A percentile compares a stretch with the other conserved stretches of the same genome.
phyloP scores from a whole-genome alignment of 2,113 vertebrate species.

The Crotalus tigris region DNA sequence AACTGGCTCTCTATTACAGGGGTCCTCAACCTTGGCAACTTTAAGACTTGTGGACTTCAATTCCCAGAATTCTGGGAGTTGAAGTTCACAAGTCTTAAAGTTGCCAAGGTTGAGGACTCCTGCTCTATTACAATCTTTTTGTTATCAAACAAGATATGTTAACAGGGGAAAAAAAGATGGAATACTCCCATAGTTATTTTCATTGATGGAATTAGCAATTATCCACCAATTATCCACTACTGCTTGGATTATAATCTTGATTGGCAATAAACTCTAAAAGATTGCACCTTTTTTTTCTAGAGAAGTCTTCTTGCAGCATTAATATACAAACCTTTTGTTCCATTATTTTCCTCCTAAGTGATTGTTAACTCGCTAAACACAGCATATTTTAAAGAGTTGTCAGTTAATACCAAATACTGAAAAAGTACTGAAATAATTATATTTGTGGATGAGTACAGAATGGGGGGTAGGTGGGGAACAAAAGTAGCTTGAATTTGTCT shows the following conservation, averaged over 20 bases:
- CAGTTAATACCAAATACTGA: slow-evolving; percentile 1
- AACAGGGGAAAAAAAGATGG: background rate
- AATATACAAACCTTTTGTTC: background rate
- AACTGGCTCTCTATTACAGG: background rate
- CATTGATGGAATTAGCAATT: background rate
- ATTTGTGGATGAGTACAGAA: slow-evolving; percentile 8
- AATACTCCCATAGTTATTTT: background rate
- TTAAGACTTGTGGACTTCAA: too few relatives aligned
- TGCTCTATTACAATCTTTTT: background rate
- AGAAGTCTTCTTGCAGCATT: background rate
- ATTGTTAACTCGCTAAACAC: background rate
- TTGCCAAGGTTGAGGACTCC: too few relatives aligned
- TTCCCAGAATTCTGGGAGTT: too few relatives aligned
- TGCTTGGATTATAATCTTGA: background rate
- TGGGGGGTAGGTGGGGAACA: background rate
- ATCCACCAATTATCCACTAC: background rate
- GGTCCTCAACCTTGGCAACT: too few relatives aligned
- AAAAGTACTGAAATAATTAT: background rate
- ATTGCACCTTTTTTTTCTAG: background rate
- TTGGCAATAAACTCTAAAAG: background rate
- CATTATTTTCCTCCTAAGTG: fast-evolving
- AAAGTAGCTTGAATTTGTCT: background rate
- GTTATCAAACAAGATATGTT: background rate
- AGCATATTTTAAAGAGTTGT: background rate
- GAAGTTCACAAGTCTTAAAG: too few relatives aligned